phyloP scores from a whole-genome alignment of 2,797 vertebrate species.

The Rhinatrema bivittatum region DNA sequence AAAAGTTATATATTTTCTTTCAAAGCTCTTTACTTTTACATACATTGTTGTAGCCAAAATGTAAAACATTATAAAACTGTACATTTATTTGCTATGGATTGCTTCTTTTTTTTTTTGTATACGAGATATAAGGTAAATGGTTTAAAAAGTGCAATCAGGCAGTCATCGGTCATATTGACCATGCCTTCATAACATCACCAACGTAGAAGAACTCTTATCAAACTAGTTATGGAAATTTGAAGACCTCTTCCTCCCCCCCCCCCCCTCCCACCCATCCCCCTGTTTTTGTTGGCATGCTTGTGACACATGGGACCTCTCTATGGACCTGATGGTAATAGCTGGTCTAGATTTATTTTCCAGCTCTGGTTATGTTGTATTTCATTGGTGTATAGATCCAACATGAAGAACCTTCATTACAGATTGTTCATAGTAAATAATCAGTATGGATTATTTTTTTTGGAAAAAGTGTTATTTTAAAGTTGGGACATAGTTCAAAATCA shows the following conservation, averaged over 20 bases:
- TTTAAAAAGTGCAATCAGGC: slow-evolving; percentile 62
- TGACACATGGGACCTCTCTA: slow-evolving; percentile 56
- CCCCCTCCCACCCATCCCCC: slow-evolving; percentile 46
- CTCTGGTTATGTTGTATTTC: slow-evolving; percentile 74
- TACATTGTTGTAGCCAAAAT: slow-evolving; percentile 82
- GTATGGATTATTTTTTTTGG: slow-evolving; percentile 62
- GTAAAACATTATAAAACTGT: slow-evolving; percentile 66
- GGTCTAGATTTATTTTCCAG: slow-evolving; percentile 54
- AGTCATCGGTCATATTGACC: slow-evolving; percentile 80
- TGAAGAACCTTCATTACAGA: slow-evolving; percentile 72
- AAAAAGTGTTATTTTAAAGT: slow-evolving; percentile 62
- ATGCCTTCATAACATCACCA: slow-evolving; percentile 55
- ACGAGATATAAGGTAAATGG: slow-evolving; percentile 61
- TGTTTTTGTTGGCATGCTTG: slow-evolving; percentile 76
- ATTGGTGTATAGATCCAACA: slow-evolving; percentile 71
- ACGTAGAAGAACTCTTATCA: slow-evolving; percentile 55
- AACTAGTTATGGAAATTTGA: slow-evolving; percentile 55
- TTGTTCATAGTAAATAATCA: slow-evolving; percentile 64
- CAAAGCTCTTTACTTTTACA: slow-evolving; percentile 82
- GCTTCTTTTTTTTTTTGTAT: slow-evolving; percentile 69
- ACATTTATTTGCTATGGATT: slow-evolving; percentile 64
- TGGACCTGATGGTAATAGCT: slow-evolving; percentile 49
- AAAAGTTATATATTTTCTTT: slow-evolving; percentile 74
- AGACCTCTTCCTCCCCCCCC: slow-evolving; percentile 45
- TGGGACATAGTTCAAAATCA: slow-evolving; percentile 55